Base-by-base conservation (phyloP, 2,888 invertebrate species). In the Acronicta alni region DNA sequence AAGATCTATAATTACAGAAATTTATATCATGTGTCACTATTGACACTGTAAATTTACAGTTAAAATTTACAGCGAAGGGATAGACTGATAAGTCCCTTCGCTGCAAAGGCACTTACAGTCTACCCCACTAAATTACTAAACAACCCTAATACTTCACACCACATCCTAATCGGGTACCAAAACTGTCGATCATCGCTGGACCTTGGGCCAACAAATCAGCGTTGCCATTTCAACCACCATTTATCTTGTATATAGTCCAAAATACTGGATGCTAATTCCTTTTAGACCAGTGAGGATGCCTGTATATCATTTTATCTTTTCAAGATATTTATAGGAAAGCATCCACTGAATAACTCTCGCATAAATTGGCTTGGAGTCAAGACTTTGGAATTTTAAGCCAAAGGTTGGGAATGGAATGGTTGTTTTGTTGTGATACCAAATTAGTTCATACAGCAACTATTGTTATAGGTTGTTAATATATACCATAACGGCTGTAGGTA, bases 251-350 rank as follows among this genome's bases (percentile, higher is more conserved):
- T 74, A 74, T 67, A 57, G 57, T 57, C 53, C 55, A 60, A 72
- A 69, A 60, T 47, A 55, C 55, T 57, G 48, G 57, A 61, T 62
- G 70, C 59, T 79, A 79, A 79, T 79, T 74, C 77, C 57, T 71
- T 75, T 56, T 59, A 60, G 56, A 44, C 48, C 44, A 48, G 49
- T 44, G 48, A 37, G 51, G 41, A 61, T 65, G 55, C 26, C 61
- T 57, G 62, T 70, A 70, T 57, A 76, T 76, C 72, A 74, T 67
- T 79, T 57, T 26, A 74, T 79, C 62, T 72, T 60, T 64, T 52
- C 47, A 35, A 35, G 56, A 67, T 75, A 78, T 71, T 77, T 75
- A 76, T 76, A 49, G 49, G 45, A 44, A 55, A 67, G 47, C 66
- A 37, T 56, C 69, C 59, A 49, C 54, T 45, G 55, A 54, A 65